Base-by-base conservation (phyloP, 1,140 invertebrate species). In the Coptotermes formosanus region DNA sequence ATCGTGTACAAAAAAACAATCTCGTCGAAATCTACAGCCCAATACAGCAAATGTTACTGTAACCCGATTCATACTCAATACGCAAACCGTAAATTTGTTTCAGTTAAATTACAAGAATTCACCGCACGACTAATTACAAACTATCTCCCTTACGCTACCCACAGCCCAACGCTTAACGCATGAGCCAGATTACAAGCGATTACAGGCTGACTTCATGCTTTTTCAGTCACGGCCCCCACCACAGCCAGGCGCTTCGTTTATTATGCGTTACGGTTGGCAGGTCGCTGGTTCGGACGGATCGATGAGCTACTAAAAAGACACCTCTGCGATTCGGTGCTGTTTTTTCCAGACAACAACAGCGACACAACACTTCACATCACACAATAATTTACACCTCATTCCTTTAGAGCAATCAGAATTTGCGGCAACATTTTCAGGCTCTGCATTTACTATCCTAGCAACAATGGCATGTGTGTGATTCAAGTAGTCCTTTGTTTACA, bases 401-500 rank as follows among this genome's bases (percentile, higher is more conserved):
- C 64, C n/a, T 30, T 75, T 14, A 30, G 3, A 19, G 52, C 19
- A 75, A 8, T 30, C 9, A 75, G 9, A 75, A 64, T n/a, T 64
- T 23, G 25, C 19, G 11, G 19, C 21, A 64, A 21, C n/a, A 6
- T 75, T 30, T 75, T 75, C 64, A 8, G 25, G 64, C n/a, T 25
- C 3, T 14, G 7, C 8, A 64, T 64, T 14, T 75, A 75, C 7
- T 75, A 30, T 75, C 64, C 25, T 30, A 75, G 25, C 14, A 30
- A 6, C n/a, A 75, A 75, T 75, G n/a, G 7, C n/a, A 75, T 30
- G n/a, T 30, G 14, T 0, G n/a, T 30, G 25, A 30, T 75, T 75
- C 64, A 30, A 75, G 64, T 75, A 75, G 64, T 75, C n/a, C 64
- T 75, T 75, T 75, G 64, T 75, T 75, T 75, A 75, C 64, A 75